phyloP scores from a whole-genome alignment of 2,797 vertebrate species.

The Cirrhinus molitorella region DNA sequence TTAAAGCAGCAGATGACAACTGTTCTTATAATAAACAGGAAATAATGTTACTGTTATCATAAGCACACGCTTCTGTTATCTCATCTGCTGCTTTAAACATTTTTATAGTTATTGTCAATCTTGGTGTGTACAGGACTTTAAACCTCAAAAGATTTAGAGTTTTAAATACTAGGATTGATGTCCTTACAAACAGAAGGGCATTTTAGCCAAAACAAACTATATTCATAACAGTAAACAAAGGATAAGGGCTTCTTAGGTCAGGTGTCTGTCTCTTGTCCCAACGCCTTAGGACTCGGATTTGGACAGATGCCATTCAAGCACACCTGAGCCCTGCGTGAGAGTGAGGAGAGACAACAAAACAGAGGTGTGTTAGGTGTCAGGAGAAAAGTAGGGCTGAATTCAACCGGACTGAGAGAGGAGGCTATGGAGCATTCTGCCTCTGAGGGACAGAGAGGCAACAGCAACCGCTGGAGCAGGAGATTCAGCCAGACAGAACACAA shows the following conservation, averaged over 20 bases:
- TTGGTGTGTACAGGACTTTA: neutral
- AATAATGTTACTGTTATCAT: neutral
- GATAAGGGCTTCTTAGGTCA: conserved; percentile 55
- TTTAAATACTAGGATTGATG: neutral
- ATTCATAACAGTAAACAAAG: conserved; percentile 29
- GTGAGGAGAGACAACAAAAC: conserved; percentile 33
- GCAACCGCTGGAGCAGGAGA: conserved; percentile 79
- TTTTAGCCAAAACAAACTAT: conserved; percentile 7
- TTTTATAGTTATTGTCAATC: neutral
- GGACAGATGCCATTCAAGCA: conserved; percentile 79
- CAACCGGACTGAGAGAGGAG: conserved; percentile 67
- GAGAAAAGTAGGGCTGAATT: conserved; percentile 58
- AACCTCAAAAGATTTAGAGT: neutral
- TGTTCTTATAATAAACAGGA: neutral
- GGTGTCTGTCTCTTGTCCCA: conserved; percentile 65
- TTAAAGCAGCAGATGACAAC: neutral
- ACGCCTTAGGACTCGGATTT: conserved; percentile 61
- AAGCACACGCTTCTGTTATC: neutral
- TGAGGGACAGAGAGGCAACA: conserved; percentile 76
- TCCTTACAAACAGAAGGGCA: neutral
- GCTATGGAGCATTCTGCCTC: conserved; percentile 69
- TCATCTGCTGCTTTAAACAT: neutral
- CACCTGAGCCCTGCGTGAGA: conserved; percentile 70
- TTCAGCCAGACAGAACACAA: conserved; percentile 81
- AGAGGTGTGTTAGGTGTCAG: conserved; percentile 49